Conservation (phyloP, 2,888 invertebrate genomes). For the Subacronicta megacephala region DNA sequence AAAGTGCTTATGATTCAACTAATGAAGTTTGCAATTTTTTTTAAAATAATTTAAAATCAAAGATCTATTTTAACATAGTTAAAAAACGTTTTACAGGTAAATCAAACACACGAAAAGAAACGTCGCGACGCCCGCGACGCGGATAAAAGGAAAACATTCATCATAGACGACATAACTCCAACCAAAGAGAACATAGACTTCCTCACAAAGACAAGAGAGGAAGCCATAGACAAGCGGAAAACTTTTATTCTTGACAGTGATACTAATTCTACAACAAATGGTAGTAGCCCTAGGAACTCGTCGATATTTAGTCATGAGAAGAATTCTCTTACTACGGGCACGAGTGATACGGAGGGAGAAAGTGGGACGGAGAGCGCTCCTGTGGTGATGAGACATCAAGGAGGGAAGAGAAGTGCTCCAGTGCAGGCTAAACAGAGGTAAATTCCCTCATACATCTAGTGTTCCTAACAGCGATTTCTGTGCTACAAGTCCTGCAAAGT, state of each 20-base stretch:
- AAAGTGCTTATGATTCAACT: too few relatives aligned
- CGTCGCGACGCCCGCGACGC: conserved; percentile 66
- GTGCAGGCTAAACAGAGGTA: conserved; percentile 80
- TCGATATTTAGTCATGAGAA: conserved; percentile 84
- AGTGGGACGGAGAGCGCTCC: conserved; percentile 84
- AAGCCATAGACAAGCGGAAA: conserved; percentile 79
- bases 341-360: conserved; percentile 84
- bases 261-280: conserved; percentile 85
- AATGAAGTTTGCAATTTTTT: too few relatives aligned
- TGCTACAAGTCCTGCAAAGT: too few relatives aligned
- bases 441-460: too few relatives aligned
- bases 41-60: too few relatives aligned
- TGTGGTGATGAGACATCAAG: conserved; percentile 73
- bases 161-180: conserved; percentile 81
- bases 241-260: conserved; percentile 86
- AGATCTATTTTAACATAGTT: too few relatives aligned
- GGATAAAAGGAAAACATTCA: conserved; percentile 80
- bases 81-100: conserved; percentile 66
- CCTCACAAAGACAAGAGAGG: conserved; percentile 64
- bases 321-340: conserved; percentile 72
- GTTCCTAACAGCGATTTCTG: too few relatives aligned
- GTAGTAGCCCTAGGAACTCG: conserved; percentile 84
- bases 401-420: conserved; percentile 64
- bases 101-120: conserved; percentile 74
- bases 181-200: conserved; percentile 83